These are phyloP conservation scores for Tetrao urogallus DNA, from an alignment of 2,113 vertebrate genomes.

Conservation along the genomic window DNA sequence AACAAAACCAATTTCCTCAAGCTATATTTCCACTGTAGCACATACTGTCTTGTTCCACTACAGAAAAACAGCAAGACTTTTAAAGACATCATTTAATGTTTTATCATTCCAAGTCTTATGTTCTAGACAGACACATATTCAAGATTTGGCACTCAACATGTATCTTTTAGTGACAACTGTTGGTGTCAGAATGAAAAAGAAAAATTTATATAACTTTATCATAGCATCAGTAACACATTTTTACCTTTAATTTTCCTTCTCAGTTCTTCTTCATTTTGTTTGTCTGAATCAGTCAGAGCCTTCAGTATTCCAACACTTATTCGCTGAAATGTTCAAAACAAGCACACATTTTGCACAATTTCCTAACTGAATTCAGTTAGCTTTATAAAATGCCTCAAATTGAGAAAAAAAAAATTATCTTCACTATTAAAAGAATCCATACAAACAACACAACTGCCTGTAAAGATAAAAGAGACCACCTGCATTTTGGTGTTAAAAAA, in stretches of 20 bases:
- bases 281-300: slow-evolving; percentile 82
- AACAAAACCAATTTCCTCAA: not conserved
- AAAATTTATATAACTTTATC: slow-evolving; percentile 1
- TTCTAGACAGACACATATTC: not conserved
- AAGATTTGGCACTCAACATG: not conserved
- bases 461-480: not conserved
- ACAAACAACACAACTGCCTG: not conserved
- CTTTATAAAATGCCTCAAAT: slow-evolving; percentile 10
- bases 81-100: not conserved
- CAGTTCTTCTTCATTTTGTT: slow-evolving; percentile 83
- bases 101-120: not conserved
- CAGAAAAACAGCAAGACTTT: not conserved
- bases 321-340: slow-evolving; percentile 83
- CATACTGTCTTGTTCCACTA: not conserved
- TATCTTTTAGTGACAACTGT: not conserved
- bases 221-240: not conserved
- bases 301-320: slow-evolving; percentile 84
- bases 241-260: slow-evolving; percentile 91
- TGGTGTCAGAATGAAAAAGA: not conserved
- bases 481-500: not conserved
- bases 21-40: not conserved
- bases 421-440: slow-evolving; percentile 27
- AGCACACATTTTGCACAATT: slow-evolving; percentile 16
- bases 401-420: not conserved
- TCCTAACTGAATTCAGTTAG: slow-evolving; percentile 25